These are phyloP conservation scores for Phyllotreta striolata DNA, from an alignment of 2,888 invertebrate genomes.

Conservation along the genomic window DNA sequence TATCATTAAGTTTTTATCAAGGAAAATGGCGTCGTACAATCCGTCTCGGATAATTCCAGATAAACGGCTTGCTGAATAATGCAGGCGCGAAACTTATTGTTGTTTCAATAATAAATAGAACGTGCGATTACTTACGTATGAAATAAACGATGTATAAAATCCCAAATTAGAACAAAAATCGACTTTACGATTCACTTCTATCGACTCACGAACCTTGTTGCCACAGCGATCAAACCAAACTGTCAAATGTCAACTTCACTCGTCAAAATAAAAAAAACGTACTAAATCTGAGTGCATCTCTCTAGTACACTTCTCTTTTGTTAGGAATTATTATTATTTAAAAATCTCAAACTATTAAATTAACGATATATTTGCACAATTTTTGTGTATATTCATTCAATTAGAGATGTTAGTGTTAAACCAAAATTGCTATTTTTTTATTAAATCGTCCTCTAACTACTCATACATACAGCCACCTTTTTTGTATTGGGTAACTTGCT, in stretches of 20 bases:
- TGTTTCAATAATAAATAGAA: not conserved
- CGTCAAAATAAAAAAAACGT: conserved; percentile 10
- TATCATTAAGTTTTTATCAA: not conserved
- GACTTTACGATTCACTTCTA: conserved; percentile 11
- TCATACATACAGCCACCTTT: too few species aligned
- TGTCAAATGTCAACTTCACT: conserved; percentile 4
- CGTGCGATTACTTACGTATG: conserved; percentile 13
- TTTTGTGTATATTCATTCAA: too few species aligned
- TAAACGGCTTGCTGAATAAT: not conserved
- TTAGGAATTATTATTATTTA: too few species aligned
- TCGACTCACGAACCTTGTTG: conserved; percentile 22
- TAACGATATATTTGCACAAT: too few species aligned
- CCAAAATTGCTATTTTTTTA: too few species aligned
- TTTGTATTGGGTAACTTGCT: too few species aligned
- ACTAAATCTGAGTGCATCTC: not conserved
- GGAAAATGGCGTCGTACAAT: conserved; percentile 25
- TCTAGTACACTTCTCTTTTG: not conserved
- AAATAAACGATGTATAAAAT: not conserved
- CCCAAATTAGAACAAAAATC: conserved; percentile 20
- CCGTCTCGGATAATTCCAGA: not conserved
- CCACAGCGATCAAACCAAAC: conserved; percentile 5
- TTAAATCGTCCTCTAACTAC: too few species aligned
- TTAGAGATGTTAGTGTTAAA: too few species aligned
- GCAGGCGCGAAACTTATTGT: not conserved
- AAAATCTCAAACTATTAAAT: too few species aligned